Evolutionary conservation across 1,140 invertebrate genomes (phyloP).

Genomic region (Achroia grisella): DNA sequence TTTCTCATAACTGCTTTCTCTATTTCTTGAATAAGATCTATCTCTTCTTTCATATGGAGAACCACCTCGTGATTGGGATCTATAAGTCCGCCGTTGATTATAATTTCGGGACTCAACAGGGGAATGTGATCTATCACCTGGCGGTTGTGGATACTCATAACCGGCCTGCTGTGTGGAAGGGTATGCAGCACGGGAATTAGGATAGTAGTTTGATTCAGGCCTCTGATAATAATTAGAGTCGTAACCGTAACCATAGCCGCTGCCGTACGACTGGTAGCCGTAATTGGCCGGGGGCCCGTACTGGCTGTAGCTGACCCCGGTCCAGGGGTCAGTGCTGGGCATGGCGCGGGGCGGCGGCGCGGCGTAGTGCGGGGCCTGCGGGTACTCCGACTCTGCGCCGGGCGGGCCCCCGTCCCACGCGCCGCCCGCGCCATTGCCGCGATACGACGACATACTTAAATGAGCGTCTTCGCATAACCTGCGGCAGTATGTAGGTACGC

Average conservation of each 20-base stretch:
- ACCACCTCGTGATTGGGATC: conserved; percentile 43
- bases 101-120: conserved; percentile 25
- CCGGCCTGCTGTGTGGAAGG: conserved; percentile 19
- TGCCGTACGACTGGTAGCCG: conserved; percentile 48
- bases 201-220: conserved; percentile 37
- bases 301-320: conserved; percentile 62
- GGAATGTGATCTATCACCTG: conserved; percentile 21
- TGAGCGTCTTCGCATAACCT: conserved; percentile 67
- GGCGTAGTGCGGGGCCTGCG: conserved; percentile 25
- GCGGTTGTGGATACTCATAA: conserved; percentile 31
- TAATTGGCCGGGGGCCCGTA: conserved; percentile 46
- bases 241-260: conserved; percentile 49
- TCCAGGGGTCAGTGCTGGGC: conserved; percentile 68
- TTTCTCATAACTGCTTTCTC: conserved; percentile 43
- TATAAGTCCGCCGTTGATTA: conserved; percentile 26
- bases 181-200: conserved; percentile 24
- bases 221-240: conserved; percentile 51
- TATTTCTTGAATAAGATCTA: conserved; percentile 40
- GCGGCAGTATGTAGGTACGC: conserved; percentile 73
- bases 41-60: conserved; percentile 43
- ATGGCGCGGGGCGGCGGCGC: conserved; percentile 37
- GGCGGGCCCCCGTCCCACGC: conserved; percentile 69
- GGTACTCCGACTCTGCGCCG: conserved; percentile 57
- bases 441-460: conserved; percentile 68
- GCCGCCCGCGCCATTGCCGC: conserved; percentile 39